Evolutionary conservation across 2,888 invertebrate species (phyloP), one percentile per base, ranked within the genome.

Genomic region (Ptilodon capucinus): DNA sequence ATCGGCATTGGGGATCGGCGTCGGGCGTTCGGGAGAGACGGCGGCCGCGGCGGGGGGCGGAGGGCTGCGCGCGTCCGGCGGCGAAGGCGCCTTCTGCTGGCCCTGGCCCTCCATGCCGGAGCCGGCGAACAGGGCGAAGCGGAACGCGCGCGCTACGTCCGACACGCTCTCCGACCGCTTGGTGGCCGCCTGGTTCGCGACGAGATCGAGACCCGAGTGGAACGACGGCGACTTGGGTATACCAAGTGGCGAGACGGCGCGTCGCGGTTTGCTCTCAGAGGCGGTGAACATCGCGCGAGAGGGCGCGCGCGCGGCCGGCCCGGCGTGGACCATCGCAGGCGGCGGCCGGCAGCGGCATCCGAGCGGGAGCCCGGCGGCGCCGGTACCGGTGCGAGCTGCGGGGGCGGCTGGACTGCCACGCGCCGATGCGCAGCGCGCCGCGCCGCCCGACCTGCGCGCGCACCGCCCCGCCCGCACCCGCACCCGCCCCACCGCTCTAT

Each of bases 141-240:
- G 86, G 66, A 91, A 91, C 58, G 91, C 91, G 59, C 90, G 81
- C 54, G 91, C 89, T 48, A 91, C 86, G 86, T 89, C 89, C 51
- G 90, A 83, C 45, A 87, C 87, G 66, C 86, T 87, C 76, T 86
- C 86, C 51, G 86, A 82, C 54, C 87, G 86, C 81, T 92, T 83
- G 81, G 84, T 71, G 84, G 76, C 64, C 61, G 80, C 69, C 67
- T 93, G 93, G 65, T 92, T 93, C 53, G 95, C 95, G 71, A 95
- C 95, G 74, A 95, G 93, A 82, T 96, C 96, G 66, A 96, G 92
- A 49, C 96, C 96, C 86, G 96, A 95, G 86, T 97, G 96, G 87
- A 96, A 96, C 79, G 96, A 96, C 62, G 96, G 96, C 72, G 96
- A 96, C 86, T 97, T 97, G 67, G 96, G 96, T 77, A 96, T 94